These are phyloP conservation scores for Panthera uncia DNA, from an alignment of 2,113 vertebrate species.

Conservation along the genomic window DNA sequence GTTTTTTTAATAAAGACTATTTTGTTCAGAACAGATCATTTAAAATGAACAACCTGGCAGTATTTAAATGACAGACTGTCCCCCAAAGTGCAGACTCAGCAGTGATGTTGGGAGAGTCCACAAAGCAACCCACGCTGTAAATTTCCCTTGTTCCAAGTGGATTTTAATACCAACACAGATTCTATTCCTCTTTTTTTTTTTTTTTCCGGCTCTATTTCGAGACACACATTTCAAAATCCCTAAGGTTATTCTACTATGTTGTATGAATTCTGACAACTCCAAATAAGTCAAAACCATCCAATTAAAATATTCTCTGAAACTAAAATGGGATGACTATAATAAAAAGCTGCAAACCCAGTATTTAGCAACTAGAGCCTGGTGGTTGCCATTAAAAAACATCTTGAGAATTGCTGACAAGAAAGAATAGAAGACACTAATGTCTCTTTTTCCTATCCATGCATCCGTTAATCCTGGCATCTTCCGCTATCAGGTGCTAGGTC, in stretches of 20 bases:
- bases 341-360: background rate
- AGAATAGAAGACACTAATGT: background rate
- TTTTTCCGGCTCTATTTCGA: slow-evolving; percentile 55
- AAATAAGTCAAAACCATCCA: slow-evolving; percentile 52
- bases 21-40: slow-evolving; percentile 62
- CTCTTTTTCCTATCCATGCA: background rate
- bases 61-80: slow-evolving; percentile 34
- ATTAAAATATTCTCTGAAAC: slow-evolving; percentile 64
- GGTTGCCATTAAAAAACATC: background rate
- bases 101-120: background rate
- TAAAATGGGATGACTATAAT: slow-evolving; percentile 24
- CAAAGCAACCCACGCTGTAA: background rate
- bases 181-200: background rate
- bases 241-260: slow-evolving; percentile 50
- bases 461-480: background rate
- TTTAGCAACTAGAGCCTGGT: background rate
- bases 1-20: slow-evolving; percentile 40
- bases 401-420: background rate
- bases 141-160: slow-evolving; percentile 52
- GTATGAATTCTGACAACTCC: slow-evolving; percentile 52
- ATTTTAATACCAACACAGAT: slow-evolving; percentile 44
- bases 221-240: slow-evolving; percentile 64
- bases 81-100: slow-evolving; percentile 62
- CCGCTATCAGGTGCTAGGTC: background rate
- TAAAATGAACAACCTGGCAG: slow-evolving; percentile 33